These are phyloP conservation scores for Drosophila parthenogenetica DNA, from an alignment of 2,888 invertebrate species.

Conservation along the genomic window DNA sequence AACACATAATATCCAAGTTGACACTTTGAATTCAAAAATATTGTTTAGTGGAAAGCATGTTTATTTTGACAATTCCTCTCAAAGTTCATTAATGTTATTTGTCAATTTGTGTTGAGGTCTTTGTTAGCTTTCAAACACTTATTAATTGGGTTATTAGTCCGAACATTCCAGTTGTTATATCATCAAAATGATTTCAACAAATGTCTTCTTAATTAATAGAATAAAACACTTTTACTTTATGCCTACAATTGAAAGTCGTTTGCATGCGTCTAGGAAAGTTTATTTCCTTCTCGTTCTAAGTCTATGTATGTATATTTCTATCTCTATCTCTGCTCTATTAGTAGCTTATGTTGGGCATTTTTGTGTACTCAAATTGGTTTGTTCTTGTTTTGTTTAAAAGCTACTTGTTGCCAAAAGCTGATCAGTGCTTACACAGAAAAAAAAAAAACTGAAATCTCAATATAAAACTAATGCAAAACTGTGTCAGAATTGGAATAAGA, in stretches of 20 bases:
- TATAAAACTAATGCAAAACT: too few relatives aligned
- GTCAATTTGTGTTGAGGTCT: slow-evolving; percentile 26
- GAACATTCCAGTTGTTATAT: slow-evolving; percentile 31
- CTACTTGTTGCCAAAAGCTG: slow-evolving; percentile 31
- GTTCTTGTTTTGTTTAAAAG: slow-evolving; percentile 28
- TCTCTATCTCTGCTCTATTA: not conserved
- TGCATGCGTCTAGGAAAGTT: slow-evolving; percentile 66
- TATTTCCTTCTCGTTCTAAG: not conserved
- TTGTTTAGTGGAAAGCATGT: slow-evolving; percentile 3
- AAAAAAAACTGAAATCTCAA: too few relatives aligned
- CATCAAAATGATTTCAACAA: slow-evolving; percentile 51
- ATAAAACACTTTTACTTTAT: slow-evolving; percentile 62
- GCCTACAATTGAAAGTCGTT: slow-evolving; percentile 72
- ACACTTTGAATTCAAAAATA: not conserved
- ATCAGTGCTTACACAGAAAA: not conserved
- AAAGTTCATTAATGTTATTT: slow-evolving; percentile 32
- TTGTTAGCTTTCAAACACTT: slow-evolving; percentile 23
- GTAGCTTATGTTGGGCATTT: slow-evolving; percentile 6
- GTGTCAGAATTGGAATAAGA: too few relatives aligned
- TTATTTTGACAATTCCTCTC: slow-evolving; percentile 41
- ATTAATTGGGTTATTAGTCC: slow-evolving; percentile 31
- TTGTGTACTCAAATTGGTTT: slow-evolving; percentile 9
- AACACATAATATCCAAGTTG: too few relatives aligned
- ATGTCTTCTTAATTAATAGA: slow-evolving; percentile 65
- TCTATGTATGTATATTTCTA: not conserved